Evolutionary conservation across 2,113 vertebrate species (phyloP).

Genomic region (Jacana jacana): DNA sequence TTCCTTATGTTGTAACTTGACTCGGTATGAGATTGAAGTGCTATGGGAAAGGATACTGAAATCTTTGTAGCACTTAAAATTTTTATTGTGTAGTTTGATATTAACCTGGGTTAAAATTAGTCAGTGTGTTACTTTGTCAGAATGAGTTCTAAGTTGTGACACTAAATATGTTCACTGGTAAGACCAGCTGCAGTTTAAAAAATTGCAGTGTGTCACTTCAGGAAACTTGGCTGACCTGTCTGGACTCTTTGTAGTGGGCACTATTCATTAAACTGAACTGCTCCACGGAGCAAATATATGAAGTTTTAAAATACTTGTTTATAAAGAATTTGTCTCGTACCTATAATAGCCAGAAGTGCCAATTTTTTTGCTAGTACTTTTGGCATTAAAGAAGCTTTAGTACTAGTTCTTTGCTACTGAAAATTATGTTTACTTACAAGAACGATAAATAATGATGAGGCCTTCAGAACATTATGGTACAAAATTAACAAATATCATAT

Average conservation of each 20-base stretch:
- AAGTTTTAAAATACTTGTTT: conserved; percentile 58
- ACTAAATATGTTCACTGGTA: conserved; percentile 56
- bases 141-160: conserved; percentile 44
- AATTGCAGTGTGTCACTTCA: conserved; percentile 27
- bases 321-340: conserved; percentile 51
- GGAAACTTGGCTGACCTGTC: conserved; percentile 45
- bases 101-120: conserved; percentile 41
- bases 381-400: conserved; percentile 61
- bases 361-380: conserved; percentile 67
- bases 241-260: not conserved
- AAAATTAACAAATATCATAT: conserved; percentile 44
- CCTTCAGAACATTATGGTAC: conserved; percentile 69
- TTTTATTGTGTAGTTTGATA: conserved; percentile 49
- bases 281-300: conserved; percentile 50
- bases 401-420: conserved; percentile 61
- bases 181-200: conserved; percentile 40
- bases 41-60: conserved; percentile 30
- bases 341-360: conserved; percentile 68
- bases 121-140: conserved; percentile 14
- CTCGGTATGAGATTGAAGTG: not conserved
- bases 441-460: conserved; percentile 52
- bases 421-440: conserved; percentile 67
- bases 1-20: not conserved
- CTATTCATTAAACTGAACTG: conserved; percentile 56
- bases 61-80: conserved; percentile 49